Conservation (phyloP, 2,113 vertebrate species). For the Fukomys damarensis region DNA sequence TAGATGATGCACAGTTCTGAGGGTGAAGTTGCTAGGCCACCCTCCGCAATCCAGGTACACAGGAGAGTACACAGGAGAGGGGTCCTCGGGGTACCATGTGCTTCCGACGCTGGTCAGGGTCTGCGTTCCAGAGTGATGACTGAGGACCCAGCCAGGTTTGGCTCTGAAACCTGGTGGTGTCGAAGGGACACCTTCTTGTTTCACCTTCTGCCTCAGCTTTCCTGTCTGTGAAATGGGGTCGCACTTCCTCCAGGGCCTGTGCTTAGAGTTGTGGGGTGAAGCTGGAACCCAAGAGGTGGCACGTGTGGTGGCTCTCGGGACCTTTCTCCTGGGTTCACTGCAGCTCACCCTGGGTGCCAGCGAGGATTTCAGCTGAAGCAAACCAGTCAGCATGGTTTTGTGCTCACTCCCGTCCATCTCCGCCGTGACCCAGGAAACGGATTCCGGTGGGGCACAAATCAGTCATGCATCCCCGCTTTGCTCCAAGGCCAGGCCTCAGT, state of each 20-base stretch:
- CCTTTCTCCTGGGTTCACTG: not conserved
- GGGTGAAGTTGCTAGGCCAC: no score
- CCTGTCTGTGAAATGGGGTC: not conserved
- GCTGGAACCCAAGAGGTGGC: not conserved
- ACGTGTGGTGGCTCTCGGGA: not conserved
- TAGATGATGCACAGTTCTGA: not conserved
- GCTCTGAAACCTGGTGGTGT: no score
- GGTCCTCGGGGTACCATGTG: no score
- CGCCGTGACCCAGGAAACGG: not conserved
- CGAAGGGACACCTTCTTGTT: no score
- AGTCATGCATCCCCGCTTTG: not conserved
- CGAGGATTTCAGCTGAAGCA: not conserved
- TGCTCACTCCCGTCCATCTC: fast-evolving
- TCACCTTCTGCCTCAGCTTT: not conserved
- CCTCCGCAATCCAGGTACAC: not conserved
- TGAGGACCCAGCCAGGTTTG: no score
- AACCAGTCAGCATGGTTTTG: not conserved
- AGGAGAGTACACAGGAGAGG: not conserved
- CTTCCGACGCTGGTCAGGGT: not conserved
- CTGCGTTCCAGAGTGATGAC: not conserved
- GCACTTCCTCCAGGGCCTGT: not conserved
- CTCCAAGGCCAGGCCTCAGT: not conserved
- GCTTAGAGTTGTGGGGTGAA: not conserved
- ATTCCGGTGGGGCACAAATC: not conserved
- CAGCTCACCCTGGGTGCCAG: not conserved